Conservation (phyloP, 2,113 vertebrate genomes). For the Dicrurus megarhynchus region DNA sequence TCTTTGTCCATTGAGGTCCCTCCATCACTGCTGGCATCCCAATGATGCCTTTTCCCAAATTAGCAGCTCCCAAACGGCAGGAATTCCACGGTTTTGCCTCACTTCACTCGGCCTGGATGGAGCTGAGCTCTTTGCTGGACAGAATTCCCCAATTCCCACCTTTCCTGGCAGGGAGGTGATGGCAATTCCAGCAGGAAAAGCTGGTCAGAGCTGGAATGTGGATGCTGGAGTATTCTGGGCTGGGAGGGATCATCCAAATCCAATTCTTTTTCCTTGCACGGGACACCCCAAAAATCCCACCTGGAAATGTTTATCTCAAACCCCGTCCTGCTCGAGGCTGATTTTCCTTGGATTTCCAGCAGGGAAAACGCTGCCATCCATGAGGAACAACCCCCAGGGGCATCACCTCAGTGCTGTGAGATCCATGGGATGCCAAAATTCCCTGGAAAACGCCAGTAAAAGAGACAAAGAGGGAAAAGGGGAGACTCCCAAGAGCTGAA, state of each 20-base stretch:
- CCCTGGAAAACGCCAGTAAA: not conserved
- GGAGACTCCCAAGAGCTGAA: not conserved
- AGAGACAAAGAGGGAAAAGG: not conserved
- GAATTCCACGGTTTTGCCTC: not conserved
- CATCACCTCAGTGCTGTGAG: too few species aligned
- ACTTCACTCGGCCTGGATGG: not conserved
- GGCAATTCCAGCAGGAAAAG: not conserved
- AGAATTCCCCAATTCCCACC: not conserved
- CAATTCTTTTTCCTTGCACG: too few species aligned
- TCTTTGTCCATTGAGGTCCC: not conserved
- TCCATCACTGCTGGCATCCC: rapidly evolving
- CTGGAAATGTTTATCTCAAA: not conserved
- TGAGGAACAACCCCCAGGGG: not conserved
- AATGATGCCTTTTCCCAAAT: not conserved
- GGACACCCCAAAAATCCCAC: not conserved
- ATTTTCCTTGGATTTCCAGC: not conserved
- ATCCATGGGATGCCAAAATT: not conserved
- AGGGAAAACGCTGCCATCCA: not conserved
- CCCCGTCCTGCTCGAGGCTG: not conserved
- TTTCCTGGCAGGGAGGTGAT: not conserved
- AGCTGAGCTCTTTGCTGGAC: rapidly evolving
- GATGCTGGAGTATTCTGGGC: not conserved
- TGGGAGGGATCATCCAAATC: not conserved
- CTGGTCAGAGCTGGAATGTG: not conserved
- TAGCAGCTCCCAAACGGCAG: not conserved